Conservation (phyloP, 2,888 invertebrate genomes). For the Galerucella calmariensis region DNA sequence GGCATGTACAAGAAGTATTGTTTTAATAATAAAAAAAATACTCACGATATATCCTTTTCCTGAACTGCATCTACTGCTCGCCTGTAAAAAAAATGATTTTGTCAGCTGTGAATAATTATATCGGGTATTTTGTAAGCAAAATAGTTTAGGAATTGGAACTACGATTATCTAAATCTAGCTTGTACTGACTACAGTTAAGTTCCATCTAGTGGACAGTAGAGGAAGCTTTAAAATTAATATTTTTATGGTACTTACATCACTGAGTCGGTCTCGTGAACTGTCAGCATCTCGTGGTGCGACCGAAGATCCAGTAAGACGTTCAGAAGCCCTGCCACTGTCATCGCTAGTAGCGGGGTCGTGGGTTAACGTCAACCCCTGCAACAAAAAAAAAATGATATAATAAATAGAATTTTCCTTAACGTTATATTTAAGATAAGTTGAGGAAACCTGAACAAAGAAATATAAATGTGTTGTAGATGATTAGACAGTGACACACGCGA, state of each 20-base stretch:
- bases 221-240: conserved; percentile 58
- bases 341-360: conserved; percentile 86
- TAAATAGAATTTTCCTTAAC: neutral
- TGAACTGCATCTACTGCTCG: conserved; percentile 92
- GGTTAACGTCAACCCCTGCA: conserved; percentile 78
- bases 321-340: conserved; percentile 85
- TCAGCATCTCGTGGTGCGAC: conserved; percentile 82
- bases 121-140: no score
- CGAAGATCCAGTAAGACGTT: conserved; percentile 81
- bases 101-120: conserved; percentile 41
- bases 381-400: conserved; percentile 54
- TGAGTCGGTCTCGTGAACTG: conserved; percentile 85
- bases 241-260: conserved; percentile 77
- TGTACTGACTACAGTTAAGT: no score
- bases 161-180: no score
- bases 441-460: neutral
- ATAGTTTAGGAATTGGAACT: no score
- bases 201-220: neutral
- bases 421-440: no score
- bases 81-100: conserved; percentile 70
- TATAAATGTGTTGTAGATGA: conserved; percentile 4
- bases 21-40: conserved; percentile 62
- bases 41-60: conserved; percentile 96
- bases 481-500: neutral
- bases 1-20: neutral